Conservation (phyloP, 2,888 invertebrate species). For the Leucophora obtusa region DNA sequence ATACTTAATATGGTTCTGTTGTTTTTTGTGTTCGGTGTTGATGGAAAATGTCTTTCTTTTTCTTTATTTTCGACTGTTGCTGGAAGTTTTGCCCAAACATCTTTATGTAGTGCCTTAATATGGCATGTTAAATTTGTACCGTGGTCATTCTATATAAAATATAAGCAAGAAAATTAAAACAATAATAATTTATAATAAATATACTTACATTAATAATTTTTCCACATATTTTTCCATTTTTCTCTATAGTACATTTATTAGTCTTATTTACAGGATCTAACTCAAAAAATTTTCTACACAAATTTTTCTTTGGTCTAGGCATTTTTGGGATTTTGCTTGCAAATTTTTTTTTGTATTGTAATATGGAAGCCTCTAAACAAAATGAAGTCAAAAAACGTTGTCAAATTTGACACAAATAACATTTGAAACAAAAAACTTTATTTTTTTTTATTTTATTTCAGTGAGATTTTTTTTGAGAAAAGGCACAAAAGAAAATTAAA, state of each 20-base stretch:
- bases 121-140: slow-evolving; percentile 12
- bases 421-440: too few species aligned
- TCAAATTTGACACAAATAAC: too few species aligned
- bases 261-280: neutral
- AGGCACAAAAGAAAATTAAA: too few species aligned
- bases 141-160: slow-evolving; percentile 1
- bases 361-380: too few species aligned
- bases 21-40: neutral
- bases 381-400: too few species aligned
- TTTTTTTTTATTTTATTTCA: too few species aligned
- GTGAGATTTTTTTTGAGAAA: too few species aligned
- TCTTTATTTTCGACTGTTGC: neutral
- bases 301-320: neutral
- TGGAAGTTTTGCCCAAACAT: slow-evolving; percentile 8
- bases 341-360: too few species aligned
- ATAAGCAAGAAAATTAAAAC: too few species aligned
- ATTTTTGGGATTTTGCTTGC: neutral
- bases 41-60: neutral
- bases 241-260: neutral
- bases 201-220: slow-evolving; percentile 9
- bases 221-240: neutral
- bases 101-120: slow-evolving; percentile 8
- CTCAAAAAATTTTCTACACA: neutral
- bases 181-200: neutral
- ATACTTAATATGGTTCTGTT: slow-evolving; percentile 7